These are phyloP conservation scores for Patella ulyssiponensis DNA, from an alignment of 2,888 invertebrate species.

Conservation along the genomic window DNA sequence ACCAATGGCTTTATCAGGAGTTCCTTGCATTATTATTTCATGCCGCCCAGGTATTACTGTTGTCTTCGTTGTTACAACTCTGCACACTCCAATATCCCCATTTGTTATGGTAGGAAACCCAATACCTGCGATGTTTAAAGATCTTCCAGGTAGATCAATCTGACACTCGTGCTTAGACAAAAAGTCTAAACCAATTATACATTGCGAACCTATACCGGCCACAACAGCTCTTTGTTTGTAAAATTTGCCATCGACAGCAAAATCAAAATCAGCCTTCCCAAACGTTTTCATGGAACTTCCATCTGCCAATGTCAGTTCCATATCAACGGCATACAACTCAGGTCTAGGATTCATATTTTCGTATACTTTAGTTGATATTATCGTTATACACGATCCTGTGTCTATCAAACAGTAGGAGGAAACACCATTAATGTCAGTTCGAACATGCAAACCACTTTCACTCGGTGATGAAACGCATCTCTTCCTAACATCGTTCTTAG, in stretches of 20 bases:
- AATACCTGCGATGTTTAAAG: neutral
- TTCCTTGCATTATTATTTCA: conserved; percentile 11
- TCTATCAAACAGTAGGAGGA: neutral
- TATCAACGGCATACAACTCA: neutral
- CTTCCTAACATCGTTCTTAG: neutral
- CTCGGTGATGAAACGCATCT: neutral
- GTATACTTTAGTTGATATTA: neutral
- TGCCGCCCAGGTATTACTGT: conserved; percentile 10
- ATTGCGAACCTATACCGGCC: neutral
- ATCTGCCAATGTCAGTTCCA: neutral
- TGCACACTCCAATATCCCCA: neutral
- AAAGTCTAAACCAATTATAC: conserved; percentile 21
- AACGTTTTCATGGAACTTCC: neutral
- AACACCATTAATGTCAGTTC: neutral
- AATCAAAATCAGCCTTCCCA: neutral
- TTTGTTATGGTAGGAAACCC: neutral
- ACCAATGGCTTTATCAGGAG: conserved; percentile 10
- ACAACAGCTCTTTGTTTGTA: conserved; percentile 3
- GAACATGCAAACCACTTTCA: neutral
- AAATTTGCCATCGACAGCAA: neutral
- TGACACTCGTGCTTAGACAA: neutral
- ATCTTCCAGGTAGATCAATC: conserved; percentile 1
- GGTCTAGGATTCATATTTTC: neutral
- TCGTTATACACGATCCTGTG: neutral
- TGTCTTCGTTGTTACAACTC: neutral